Percentiles rank a stretch among this genome's conserved stretches.
Evolutionary conservation across 2,113 vertebrate species (phyloP).

Genomic region (Salvelinus fontinalis): DNA sequence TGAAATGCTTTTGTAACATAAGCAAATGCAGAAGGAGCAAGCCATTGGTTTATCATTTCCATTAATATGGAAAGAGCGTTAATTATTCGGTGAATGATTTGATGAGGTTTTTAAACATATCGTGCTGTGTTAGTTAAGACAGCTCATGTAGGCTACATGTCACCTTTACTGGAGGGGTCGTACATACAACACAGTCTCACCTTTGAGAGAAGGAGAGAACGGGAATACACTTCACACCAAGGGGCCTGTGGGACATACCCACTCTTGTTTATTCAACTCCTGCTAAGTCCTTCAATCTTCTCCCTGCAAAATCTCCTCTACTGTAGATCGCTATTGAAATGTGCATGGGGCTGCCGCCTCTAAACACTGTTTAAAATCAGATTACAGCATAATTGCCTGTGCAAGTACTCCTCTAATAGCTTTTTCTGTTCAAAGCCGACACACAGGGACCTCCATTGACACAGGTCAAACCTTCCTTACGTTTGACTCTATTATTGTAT

Average conservation of each 20-base stretch:
- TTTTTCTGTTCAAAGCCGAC: constrained; percentile 48
- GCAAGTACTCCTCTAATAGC: constrained; percentile 46
- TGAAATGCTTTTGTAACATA: not conserved
- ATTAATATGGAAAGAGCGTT: not conserved
- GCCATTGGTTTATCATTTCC: not conserved
- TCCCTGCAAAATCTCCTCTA: constrained; percentile 1
- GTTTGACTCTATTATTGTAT: not conserved
- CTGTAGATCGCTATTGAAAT: constrained; percentile 23
- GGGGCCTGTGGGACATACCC: constrained; percentile 4
- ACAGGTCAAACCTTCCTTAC: not conserved
- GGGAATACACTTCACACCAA: not conserved
- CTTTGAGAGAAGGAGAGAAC: not conserved
- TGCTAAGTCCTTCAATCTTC: constrained; percentile 37
- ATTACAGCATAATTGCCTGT: constrained; percentile 54
- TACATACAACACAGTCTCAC: not conserved
- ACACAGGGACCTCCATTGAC: constrained; percentile 38
- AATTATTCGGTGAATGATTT: no score
- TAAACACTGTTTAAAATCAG: constrained; percentile 55
- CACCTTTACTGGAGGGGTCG: not conserved
- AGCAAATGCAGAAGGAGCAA: no score
- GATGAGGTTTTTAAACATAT: not conserved
- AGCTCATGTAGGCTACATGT: not conserved
- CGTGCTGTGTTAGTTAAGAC: not conserved
- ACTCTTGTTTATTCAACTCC: constrained; percentile 32
- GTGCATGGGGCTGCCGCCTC: constrained; percentile 34